phyloP scores from a whole-genome alignment of 2,888 invertebrate genomes.

The Cerastis rubricosa region DNA sequence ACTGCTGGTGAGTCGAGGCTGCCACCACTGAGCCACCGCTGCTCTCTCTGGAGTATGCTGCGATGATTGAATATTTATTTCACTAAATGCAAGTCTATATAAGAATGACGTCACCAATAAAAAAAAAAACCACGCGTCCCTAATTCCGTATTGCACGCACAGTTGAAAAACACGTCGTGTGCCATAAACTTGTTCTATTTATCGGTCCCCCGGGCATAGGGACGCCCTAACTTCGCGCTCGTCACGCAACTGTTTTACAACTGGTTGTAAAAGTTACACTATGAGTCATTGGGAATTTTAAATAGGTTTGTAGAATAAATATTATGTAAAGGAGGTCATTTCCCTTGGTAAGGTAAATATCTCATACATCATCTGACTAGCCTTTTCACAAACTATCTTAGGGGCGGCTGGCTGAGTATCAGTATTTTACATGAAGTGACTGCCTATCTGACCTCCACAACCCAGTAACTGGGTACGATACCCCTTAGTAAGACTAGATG shows the following conservation, averaged over 20 bases:
- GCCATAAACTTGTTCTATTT: slow-evolving; percentile 76
- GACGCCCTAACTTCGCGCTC: slow-evolving; percentile 61
- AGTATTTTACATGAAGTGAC: no score
- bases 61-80: not conserved
- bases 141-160: slow-evolving; percentile 60
- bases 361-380: no score
- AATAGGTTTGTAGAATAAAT: slow-evolving; percentile 38
- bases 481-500: no score
- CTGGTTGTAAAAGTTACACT: slow-evolving; percentile 67
- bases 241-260: slow-evolving; percentile 74
- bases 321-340: slow-evolving; percentile 15
- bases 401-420: no score
- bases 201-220: slow-evolving; percentile 76
- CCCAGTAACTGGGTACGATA: no score
- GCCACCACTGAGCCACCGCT: no score
- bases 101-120: slow-evolving; percentile 48
- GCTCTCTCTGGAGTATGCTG: no score
- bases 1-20: no score
- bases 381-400: no score
- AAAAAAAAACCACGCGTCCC: slow-evolving; percentile 32
- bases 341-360: not conserved
- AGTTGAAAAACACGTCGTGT: slow-evolving; percentile 56
- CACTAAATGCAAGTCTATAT: not conserved
- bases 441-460: no score
- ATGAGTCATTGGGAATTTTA: slow-evolving; percentile 69